A percentile compares a stretch with the other conserved stretches of the same genome.
Conservation (phyloP, 2,888 invertebrate species). For the Horisme vitalbata region DNA sequence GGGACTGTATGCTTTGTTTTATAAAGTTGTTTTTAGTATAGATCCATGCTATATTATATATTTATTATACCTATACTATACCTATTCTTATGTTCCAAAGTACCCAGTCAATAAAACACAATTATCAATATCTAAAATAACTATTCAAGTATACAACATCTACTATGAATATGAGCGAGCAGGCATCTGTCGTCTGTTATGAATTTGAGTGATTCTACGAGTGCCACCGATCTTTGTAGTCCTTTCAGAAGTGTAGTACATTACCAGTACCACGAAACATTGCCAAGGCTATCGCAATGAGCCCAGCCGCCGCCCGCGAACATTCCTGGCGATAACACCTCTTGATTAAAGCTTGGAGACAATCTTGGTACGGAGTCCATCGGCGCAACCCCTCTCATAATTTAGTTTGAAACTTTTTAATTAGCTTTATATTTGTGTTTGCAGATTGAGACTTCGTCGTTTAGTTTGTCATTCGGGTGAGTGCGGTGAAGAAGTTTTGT, state of each 20-base stretch:
- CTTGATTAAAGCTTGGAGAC: slow-evolving; percentile 74
- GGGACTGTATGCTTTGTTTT: slow-evolving; percentile 62
- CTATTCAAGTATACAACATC: too few relatives aligned
- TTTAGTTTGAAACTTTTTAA: slow-evolving; percentile 83
- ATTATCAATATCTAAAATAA: too few relatives aligned
- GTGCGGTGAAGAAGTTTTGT: slow-evolving; percentile 73
- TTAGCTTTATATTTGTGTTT: slow-evolving; percentile 84
- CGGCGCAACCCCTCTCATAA: slow-evolving; percentile 80
- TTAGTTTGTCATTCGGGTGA: slow-evolving; percentile 69
- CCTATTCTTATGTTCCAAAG: too few relatives aligned
- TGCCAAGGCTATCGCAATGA: slow-evolving; percentile 34
- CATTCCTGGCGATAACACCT: slow-evolving; percentile 65
- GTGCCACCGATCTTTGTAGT: slow-evolving; percentile 77
- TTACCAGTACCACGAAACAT: slow-evolving; percentile 63
- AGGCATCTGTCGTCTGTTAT: slow-evolving; percentile 75
- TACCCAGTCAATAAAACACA: too few relatives aligned
- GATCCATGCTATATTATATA: too few relatives aligned
- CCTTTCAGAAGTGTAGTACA: slow-evolving; percentile 70
- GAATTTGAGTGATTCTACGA: slow-evolving; percentile 80
- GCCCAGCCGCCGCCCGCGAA: slow-evolving; percentile 39
- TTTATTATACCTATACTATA: too few relatives aligned
- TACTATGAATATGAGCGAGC: too few relatives aligned
- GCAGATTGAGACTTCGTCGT: slow-evolving; percentile 79
- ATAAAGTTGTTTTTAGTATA: too few relatives aligned
- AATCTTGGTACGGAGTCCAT: slow-evolving; percentile 77